These are phyloP conservation scores for Odontesthes bonariensis DNA, from an alignment of 2,113 vertebrate species.

Conservation along the genomic window DNA sequence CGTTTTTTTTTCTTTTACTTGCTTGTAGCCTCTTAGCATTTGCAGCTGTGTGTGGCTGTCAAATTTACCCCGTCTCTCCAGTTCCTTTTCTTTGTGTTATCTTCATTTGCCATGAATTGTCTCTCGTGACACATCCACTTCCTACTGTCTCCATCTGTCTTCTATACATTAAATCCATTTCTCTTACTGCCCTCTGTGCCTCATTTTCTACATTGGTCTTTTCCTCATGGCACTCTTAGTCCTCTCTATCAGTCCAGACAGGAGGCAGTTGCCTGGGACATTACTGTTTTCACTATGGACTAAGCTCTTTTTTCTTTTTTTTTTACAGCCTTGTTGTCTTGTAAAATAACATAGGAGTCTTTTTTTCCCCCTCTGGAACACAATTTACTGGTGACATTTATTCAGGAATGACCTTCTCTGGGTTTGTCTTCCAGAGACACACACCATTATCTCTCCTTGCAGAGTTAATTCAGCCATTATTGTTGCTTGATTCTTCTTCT, in stretches of 20 bases:
- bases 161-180: slow-evolving; percentile 7
- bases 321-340: slow-evolving; percentile 75
- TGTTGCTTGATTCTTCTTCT: slow-evolving; percentile 55
- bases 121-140: slow-evolving; percentile 3
- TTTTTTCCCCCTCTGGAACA: slow-evolving; percentile 49
- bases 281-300: slow-evolving; percentile 52
- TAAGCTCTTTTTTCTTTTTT: slow-evolving; percentile 30
- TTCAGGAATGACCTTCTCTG: slow-evolving; percentile 78
- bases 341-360: slow-evolving; percentile 58
- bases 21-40: slow-evolving; percentile 9
- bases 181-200: slow-evolving; percentile 1
- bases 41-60: neutral
- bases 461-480: slow-evolving; percentile 69
- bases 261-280: slow-evolving; percentile 54
- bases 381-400: slow-evolving; percentile 82
- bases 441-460: slow-evolving; percentile 55
- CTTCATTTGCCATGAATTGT: slow-evolving; percentile 19
- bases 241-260: slow-evolving; percentile 48
- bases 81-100: slow-evolving; percentile 9
- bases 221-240: slow-evolving; percentile 23
- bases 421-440: slow-evolving; percentile 66
- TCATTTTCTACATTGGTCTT: slow-evolving; percentile 39
- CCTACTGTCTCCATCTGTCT: slow-evolving; percentile 9
- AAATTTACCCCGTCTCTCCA: neutral
- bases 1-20: neutral